Conservation (phyloP, 2,797 vertebrate genomes). For the Prunella strophiata region DNA sequence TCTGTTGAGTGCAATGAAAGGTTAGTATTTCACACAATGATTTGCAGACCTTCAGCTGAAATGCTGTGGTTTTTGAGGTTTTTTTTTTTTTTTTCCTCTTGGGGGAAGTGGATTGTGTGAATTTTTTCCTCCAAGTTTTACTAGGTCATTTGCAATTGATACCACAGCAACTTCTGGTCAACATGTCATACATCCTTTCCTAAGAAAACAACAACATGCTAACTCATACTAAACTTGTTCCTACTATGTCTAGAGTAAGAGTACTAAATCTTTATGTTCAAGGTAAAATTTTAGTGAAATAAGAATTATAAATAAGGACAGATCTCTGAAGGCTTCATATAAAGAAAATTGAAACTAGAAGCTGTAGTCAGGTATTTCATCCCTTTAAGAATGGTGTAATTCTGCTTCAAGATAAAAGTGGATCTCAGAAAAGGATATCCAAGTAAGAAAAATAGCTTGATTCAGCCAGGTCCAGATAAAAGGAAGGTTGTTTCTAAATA, state of each 20-base stretch:
- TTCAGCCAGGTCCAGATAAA: not conserved
- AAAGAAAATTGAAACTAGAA: not conserved
- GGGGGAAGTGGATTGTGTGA: accelerated
- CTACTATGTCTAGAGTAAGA: not conserved
- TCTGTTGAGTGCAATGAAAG: conserved; percentile 6
- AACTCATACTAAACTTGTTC: not conserved
- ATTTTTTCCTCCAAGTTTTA: not conserved
- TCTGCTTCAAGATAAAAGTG: not conserved
- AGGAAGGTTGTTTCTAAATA: not conserved
- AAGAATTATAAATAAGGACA: not conserved
- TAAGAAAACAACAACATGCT: not conserved
- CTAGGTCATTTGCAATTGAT: not conserved
- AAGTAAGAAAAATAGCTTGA: not conserved
- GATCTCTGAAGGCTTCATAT: not conserved
- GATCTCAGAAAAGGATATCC: not conserved
- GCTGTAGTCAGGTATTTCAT: not conserved
- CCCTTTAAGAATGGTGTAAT: not conserved
- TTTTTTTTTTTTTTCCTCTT: accelerated
- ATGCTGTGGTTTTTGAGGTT: not conserved
- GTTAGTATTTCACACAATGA: conserved; percentile 46
- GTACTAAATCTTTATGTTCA: not conserved
- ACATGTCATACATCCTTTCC: not conserved
- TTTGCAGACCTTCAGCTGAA: conserved; percentile 21
- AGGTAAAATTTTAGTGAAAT: not conserved
- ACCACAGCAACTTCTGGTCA: not conserved